These are phyloP conservation scores for Thunnus maccoyii DNA, from an alignment of 2,113 vertebrate genomes.

Conservation along the genomic window DNA sequence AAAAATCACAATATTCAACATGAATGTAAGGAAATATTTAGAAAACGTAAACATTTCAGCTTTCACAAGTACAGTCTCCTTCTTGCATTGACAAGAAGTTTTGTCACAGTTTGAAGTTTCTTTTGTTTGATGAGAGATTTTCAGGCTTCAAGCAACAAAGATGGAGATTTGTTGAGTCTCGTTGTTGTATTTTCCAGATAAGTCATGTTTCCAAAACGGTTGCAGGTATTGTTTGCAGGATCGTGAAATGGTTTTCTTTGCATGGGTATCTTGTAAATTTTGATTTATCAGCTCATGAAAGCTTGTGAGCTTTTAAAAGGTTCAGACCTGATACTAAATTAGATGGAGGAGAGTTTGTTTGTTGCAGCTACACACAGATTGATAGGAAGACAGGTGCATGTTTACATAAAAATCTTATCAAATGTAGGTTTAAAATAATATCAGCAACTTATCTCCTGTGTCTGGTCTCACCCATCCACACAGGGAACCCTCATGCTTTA, in stretches of 20 bases:
- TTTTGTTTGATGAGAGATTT: background rate
- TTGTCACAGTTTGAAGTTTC: background rate
- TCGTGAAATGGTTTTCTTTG: background rate
- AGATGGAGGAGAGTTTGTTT: background rate
- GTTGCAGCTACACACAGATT: background rate
- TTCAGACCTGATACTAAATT: conserved; percentile 2
- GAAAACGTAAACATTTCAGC: no score
- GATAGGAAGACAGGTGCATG: background rate
- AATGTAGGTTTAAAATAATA: conserved; percentile 19
- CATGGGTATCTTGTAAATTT: background rate
- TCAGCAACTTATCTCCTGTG: background rate
- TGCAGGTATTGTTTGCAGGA: background rate
- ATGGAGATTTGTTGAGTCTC: background rate
- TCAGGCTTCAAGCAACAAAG: background rate
- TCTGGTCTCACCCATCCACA: background rate
- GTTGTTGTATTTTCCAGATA: background rate
- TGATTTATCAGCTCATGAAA: background rate
- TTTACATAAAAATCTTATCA: background rate
- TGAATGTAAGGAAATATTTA: no score
- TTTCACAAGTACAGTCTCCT: no score
- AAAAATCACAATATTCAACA: background rate
- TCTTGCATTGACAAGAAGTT: no score
- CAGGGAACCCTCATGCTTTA: background rate
- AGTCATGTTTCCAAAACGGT: background rate
- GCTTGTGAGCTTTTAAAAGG: background rate